These are phyloP conservation scores for Apamea anceps DNA, from an alignment of 2,888 invertebrate species.

Conservation along the genomic window DNA sequence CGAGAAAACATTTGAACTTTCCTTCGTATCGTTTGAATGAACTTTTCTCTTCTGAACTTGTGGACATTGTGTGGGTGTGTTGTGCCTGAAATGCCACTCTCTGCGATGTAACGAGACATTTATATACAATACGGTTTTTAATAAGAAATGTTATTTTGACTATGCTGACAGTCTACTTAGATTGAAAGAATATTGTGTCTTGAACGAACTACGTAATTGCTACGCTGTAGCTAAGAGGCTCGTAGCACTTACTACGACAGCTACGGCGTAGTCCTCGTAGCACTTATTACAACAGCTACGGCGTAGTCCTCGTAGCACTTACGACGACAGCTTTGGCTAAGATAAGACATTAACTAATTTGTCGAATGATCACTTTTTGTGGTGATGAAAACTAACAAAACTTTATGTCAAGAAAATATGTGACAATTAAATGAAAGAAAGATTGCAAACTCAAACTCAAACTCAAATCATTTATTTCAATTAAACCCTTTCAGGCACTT, in stretches of 20 bases:
- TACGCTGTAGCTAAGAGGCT: slow-evolving; percentile 4
- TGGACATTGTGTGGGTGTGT: slow-evolving; percentile 23
- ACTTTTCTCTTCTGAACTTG: slow-evolving; percentile 42
- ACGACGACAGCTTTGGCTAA: background rate
- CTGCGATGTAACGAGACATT: slow-evolving; percentile 21
- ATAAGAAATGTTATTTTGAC: slow-evolving; percentile 3
- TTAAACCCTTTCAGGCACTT: no score
- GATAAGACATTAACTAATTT: background rate
- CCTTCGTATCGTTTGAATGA: background rate
- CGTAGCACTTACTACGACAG: slow-evolving; percentile 9
- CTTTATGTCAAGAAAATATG: background rate
- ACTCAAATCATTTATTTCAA: no score
- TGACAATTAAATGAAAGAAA: no score
- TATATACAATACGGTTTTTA: background rate
- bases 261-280: slow-evolving; percentile 4
- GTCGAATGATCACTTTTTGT: background rate
- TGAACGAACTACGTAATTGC: background rate
- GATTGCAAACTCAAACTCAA: no score
- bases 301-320: background rate
- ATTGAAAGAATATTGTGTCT: background rate
- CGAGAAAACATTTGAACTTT: slow-evolving; percentile 30
- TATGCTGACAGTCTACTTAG: no score
- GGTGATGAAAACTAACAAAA: background rate
- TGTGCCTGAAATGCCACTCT: slow-evolving; percentile 25
- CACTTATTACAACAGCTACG: background rate